A percentile compares a stretch with the other conserved stretches of the same genome.
These are phyloP conservation scores for Rhynchophorus ferrugineus DNA, from an alignment of 1,140 invertebrate genomes.

Conservation along the genomic window DNA sequence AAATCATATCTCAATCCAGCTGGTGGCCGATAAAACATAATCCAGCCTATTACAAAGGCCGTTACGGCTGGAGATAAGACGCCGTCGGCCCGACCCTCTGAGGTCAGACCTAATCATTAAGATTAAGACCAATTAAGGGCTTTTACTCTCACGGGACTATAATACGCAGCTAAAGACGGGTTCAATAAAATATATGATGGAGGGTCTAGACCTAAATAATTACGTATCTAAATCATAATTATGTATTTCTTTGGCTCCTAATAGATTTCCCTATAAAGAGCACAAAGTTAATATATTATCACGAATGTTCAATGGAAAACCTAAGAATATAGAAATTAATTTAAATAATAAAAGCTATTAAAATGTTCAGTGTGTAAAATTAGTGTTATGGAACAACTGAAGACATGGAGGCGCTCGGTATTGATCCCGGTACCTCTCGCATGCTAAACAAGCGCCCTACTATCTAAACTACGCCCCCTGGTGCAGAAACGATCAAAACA, in stretches of 20 bases:
- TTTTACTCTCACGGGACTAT: not conserved
- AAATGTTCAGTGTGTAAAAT: too few species aligned
- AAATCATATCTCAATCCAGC: not conserved
- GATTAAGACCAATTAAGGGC: not conserved
- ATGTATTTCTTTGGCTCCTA: too few species aligned
- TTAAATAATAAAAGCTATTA: too few species aligned
- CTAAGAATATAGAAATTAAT: too few species aligned
- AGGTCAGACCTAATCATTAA: not conserved
- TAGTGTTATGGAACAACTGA: too few species aligned
- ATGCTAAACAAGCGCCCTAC: constrained; percentile 35
- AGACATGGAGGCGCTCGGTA: constrained; percentile 31
- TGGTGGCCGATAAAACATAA: not conserved
- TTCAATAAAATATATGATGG: too few species aligned
- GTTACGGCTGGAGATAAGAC: not conserved
- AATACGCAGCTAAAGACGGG: not conserved
- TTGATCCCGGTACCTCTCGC: constrained; percentile 35
- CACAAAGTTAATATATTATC: too few species aligned
- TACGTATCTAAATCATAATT: too few species aligned
- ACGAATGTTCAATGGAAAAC: too few species aligned
- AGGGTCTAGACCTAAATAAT: too few species aligned
- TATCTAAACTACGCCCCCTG: constrained; percentile 34
- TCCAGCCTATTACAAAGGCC: not conserved
- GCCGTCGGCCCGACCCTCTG: not conserved
- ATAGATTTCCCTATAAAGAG: too few species aligned
- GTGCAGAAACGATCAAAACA: too few species aligned